phyloP scores from a whole-genome alignment of 2,888 invertebrate species.

The Andrena minutula region DNA sequence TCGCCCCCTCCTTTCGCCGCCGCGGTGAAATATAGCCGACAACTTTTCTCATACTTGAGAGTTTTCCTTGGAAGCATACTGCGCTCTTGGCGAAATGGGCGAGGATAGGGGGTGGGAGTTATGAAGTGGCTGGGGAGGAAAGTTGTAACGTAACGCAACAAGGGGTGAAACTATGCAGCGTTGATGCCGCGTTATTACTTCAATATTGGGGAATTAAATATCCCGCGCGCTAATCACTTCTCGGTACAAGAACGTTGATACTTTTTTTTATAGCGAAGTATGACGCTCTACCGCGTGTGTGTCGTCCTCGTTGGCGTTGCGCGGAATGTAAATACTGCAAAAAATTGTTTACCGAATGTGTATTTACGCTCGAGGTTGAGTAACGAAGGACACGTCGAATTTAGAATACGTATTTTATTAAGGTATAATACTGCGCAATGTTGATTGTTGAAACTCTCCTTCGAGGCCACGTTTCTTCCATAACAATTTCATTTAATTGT shows the following conservation, averaged over 20 bases:
- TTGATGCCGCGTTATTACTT: constrained; percentile 46
- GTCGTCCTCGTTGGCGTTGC: no score
- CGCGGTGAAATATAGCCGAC: constrained; percentile 80
- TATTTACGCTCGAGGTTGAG: not conserved
- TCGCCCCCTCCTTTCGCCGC: constrained; percentile 51
- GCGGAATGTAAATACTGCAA: no score
- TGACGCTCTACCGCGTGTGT: no score
- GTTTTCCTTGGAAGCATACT: constrained; percentile 72
- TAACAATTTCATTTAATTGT: constrained; percentile 71
- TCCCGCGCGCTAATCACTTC: no score
- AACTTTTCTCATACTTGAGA: constrained; percentile 82
- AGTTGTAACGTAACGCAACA: constrained; percentile 61
- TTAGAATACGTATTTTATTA: constrained; percentile 76
- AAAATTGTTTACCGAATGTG: no score
- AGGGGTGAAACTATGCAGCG: constrained; percentile 50
- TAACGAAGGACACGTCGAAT: constrained; percentile 31
- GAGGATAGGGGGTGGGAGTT: constrained; percentile 54
- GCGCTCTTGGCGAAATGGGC: constrained; percentile 31
- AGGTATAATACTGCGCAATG: constrained; percentile 82
- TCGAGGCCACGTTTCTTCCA: constrained; percentile 63
- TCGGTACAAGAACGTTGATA: no score
- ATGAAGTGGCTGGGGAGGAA: constrained; percentile 61
- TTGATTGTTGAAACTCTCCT: constrained; percentile 70
- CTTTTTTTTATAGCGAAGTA: no score
- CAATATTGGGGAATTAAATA: no score